Conservation (phyloP, 2,888 invertebrate genomes). For the Calameuta filiformis region DNA sequence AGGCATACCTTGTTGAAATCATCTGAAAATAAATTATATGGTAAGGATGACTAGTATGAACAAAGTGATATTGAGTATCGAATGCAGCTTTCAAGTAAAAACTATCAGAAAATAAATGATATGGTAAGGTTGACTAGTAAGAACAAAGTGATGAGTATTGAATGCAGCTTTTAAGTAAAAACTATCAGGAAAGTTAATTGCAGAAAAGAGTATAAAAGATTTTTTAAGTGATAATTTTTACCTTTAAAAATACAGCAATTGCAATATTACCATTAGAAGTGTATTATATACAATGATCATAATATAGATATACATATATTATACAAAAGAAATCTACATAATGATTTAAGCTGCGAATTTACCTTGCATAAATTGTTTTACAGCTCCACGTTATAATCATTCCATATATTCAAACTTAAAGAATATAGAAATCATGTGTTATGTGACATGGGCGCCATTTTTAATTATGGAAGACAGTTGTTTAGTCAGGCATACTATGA, state of each 20-base stretch:
- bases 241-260: neutral
- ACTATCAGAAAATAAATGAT: neutral
- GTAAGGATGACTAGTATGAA: too few species aligned
- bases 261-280: neutral
- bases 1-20: slow-evolving; percentile 65
- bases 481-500: slow-evolving; percentile 4
- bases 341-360: neutral
- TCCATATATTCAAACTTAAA: neutral
- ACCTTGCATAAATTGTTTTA: neutral
- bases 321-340: neutral
- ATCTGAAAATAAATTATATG: slow-evolving; percentile 35
- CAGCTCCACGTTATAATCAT: neutral
- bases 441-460: slow-evolving; percentile 17
- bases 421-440: slow-evolving; percentile 4
- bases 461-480: slow-evolving; percentile 19
- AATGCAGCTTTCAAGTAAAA: too few species aligned
- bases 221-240: too few species aligned
- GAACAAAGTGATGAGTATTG: too few species aligned
- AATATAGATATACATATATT: neutral
- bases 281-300: neutral
- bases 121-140: too few species aligned
- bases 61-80: too few species aligned
- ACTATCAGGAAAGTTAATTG: neutral
- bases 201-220: neutral
- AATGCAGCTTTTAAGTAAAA: too few species aligned